Base-by-base conservation (phyloP, 2,888 invertebrate genomes). In the Scaptomyza parva region DNA sequence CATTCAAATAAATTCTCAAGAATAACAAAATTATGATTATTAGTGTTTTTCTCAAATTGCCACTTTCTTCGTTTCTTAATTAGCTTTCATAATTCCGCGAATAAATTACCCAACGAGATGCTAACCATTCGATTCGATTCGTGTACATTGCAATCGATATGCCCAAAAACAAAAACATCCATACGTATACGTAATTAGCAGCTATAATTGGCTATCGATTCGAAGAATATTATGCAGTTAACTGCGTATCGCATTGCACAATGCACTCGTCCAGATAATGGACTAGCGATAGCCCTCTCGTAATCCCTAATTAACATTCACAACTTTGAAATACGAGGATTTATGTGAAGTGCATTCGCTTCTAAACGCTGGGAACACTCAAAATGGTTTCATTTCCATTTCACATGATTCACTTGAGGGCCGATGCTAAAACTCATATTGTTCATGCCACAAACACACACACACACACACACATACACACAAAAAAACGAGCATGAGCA, bases 401-500 rank as follows among this genome's bases (percentile, higher is more conserved):
- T n/a, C n/a, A n/a, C n/a, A n/a, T n/a, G n/a, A n/a, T 22, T 22
- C 12, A 37, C 59, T 51, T 1, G 9, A 9, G 45, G 51, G 37
- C 11, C 14, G 22, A 45, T 55, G 59, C 30, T 60, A 37, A 43
- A 64, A 47, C 53, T 41, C 69, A 53, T n/a, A 70, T 60, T 57
- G 70, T 44, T 47, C 5, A 37, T 59, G 37, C 37, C 54, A 48
- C 33, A n/a, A 47, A 24, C 26, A 33, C 39, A 47, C 40, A 18
- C 18, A 37, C 35, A 28, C 41, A 14, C 14, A 39, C 12, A 28
- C 14, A 24, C n/a, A n/a, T n/a, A n/a, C n/a, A n/a, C n/a, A n/a
- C n/a, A n/a, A n/a, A n/a, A n/a, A n/a, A n/a, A n/a, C n/a, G n/a
- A n/a, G n/a, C n/a, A n/a, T n/a, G n/a, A 28, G 12, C 12, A n/a